Evolutionary conservation across 2,888 invertebrate genomes (phyloP).

Genomic region (Chrysodeixis includens): DNA sequence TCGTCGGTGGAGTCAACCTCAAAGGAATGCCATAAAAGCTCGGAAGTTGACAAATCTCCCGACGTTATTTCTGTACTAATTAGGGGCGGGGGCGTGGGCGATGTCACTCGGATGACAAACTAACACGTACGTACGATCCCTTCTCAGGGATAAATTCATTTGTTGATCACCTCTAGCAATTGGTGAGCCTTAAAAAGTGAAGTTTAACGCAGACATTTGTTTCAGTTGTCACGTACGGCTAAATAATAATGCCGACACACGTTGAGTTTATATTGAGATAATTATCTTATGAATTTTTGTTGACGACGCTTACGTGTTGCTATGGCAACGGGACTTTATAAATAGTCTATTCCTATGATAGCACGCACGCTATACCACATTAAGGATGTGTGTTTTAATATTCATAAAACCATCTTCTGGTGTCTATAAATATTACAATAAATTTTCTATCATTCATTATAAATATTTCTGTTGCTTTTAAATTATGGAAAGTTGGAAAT

Average conservation of each 20-base stretch:
- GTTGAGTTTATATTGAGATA: constrained; percentile 52
- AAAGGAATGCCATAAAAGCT: constrained; percentile 84
- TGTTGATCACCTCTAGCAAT: constrained; percentile 61
- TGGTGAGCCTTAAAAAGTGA: constrained; percentile 53
- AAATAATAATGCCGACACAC: constrained; percentile 49
- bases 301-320: constrained; percentile 42
- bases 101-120: constrained; percentile 76
- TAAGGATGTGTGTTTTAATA: constrained; percentile 11
- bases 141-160: constrained; percentile 72
- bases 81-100: constrained; percentile 82
- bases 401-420: constrained; percentile 3
- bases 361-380: constrained; percentile 12
- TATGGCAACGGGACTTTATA: constrained; percentile 37
- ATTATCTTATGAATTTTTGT: constrained; percentile 48
- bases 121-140: constrained; percentile 60
- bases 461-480: constrained; percentile 1
- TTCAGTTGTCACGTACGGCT: constrained; percentile 61
- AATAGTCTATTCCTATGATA: constrained; percentile 30
- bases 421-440: neutral
- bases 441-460: constrained; percentile 6
- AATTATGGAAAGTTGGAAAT: neutral
- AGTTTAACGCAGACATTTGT: constrained; percentile 58
- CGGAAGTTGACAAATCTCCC: constrained; percentile 88
- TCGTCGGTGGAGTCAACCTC: constrained; percentile 70
- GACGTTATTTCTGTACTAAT: constrained; percentile 88